Conservation (phyloP, 2,888 invertebrate genomes). For the Matsumyia berberina region DNA sequence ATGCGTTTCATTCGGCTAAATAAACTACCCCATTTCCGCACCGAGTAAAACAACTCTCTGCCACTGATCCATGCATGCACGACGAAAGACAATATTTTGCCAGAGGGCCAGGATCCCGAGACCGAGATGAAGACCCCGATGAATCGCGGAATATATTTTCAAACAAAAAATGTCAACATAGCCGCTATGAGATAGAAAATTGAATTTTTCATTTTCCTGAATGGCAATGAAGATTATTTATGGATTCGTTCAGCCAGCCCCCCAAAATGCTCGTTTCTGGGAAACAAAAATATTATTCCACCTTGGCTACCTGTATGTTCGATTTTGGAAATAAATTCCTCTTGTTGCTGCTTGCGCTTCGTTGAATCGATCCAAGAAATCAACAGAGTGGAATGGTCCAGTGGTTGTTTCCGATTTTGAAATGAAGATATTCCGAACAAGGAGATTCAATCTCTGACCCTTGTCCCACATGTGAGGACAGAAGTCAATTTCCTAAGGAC, state of each 20-base stretch:
- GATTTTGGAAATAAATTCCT: slow-evolving; percentile 45
- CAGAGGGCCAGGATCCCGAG: slow-evolving; percentile 1
- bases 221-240: slow-evolving; percentile 49
- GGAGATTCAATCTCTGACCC: slow-evolving; percentile 42
- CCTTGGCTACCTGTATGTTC: slow-evolving; percentile 14
- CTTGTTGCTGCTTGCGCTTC: slow-evolving; percentile 41
- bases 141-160: slow-evolving; percentile 35
- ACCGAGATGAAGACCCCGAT: neutral
- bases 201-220: slow-evolving; percentile 44
- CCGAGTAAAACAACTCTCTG: slow-evolving; percentile 28
- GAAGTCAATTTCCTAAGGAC: slow-evolving; percentile 17
- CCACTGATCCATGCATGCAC: slow-evolving; percentile 7
- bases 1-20: slow-evolving; percentile 42
- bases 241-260: slow-evolving; percentile 18
- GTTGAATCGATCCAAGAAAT: slow-evolving; percentile 26
- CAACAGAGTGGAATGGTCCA: slow-evolving; percentile 15
- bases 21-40: slow-evolving; percentile 19
- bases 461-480: slow-evolving; percentile 35
- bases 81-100: slow-evolving; percentile 19
- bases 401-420: slow-evolving; percentile 46
- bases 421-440: neutral
- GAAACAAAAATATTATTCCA: slow-evolving; percentile 54
- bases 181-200: slow-evolving; percentile 36
- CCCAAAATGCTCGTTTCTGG: neutral
- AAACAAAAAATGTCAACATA: slow-evolving; percentile 37